These are phyloP conservation scores for Pomacea canaliculata DNA, from an alignment of 2,888 invertebrate species.

Conservation along the genomic window DNA sequence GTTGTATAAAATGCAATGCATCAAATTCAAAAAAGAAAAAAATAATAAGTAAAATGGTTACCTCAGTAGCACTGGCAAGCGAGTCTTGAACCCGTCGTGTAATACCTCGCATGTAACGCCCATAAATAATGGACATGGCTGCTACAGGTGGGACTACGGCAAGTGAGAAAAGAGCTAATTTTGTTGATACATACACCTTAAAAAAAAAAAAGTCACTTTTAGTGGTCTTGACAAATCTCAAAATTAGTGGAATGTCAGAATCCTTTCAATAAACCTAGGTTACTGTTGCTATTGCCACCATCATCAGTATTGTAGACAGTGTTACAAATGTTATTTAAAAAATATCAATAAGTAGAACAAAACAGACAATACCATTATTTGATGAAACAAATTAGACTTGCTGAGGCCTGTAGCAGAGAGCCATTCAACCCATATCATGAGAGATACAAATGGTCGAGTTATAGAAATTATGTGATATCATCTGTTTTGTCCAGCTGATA, in stretches of 20 bases:
- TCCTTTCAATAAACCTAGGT: too few relatives aligned
- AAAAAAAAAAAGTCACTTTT: constrained; percentile 42
- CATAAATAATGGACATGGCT: constrained; percentile 78
- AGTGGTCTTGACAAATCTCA: neutral
- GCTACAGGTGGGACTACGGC: constrained; percentile 92
- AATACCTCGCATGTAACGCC: constrained; percentile 85
- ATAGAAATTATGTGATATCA: too few relatives aligned
- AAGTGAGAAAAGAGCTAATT: constrained; percentile 87
- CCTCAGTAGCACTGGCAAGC: constrained; percentile 70
- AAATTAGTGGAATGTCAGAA: too few relatives aligned
- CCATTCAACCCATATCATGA: too few relatives aligned
- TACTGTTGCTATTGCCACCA: neutral
- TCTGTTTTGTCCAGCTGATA: too few relatives aligned
- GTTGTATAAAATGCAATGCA: too few relatives aligned
- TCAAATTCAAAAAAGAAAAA: too few relatives aligned
- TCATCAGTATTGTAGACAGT: neutral
- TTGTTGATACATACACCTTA: constrained; percentile 91
- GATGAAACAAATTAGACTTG: too few relatives aligned
- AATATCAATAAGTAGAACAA: too few relatives aligned
- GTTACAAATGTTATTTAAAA: neutral
- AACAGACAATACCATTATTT: too few relatives aligned
- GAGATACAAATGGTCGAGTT: too few relatives aligned
- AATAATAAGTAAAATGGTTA: neutral
- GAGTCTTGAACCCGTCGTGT: constrained; percentile 81
- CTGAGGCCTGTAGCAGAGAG: too few relatives aligned